A percentile compares a stretch with the other conserved stretches of the same genome.
Conservation (phyloP, 2,888 invertebrate genomes). For the Morpho achilles region DNA sequence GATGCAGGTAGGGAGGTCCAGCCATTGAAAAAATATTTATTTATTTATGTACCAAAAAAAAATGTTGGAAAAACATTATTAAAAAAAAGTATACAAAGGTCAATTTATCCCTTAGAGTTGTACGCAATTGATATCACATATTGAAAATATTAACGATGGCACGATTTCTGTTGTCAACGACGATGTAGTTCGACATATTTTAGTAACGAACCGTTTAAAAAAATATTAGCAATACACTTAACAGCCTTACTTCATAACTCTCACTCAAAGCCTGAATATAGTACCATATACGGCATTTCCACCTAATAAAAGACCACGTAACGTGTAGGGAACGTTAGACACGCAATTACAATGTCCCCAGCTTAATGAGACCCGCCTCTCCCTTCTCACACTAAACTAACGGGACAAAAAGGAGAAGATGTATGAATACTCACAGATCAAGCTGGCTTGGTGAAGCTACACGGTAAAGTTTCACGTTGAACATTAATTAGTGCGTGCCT, state of each 20-base stretch:
- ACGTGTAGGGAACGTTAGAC: constrained; percentile 74
- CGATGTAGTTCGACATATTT: too few species aligned
- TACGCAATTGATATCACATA: too few species aligned
- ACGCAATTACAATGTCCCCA: constrained; percentile 69
- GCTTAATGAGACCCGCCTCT: constrained; percentile 50
- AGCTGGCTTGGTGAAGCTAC: constrained; percentile 51
- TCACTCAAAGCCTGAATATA: constrained; percentile 50
- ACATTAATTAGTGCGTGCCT: constrained; percentile 76
- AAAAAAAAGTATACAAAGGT: too few species aligned
- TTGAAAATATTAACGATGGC: too few species aligned
- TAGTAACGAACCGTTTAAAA: too few species aligned
- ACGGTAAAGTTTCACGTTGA: constrained; percentile 72
- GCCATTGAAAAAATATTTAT: too few species aligned
- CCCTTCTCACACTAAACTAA: constrained; percentile 41
- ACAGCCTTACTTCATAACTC: constrained; percentile 54
- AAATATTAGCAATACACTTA: too few species aligned
- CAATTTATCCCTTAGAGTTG: too few species aligned
- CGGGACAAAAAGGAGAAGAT: constrained; percentile 46
- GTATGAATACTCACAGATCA: constrained; percentile 52
- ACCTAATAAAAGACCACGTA: constrained; percentile 77
- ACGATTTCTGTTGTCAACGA: too few species aligned
- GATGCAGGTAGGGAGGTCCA: too few species aligned
- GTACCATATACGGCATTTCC: constrained; percentile 73
- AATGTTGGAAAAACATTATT: too few species aligned
- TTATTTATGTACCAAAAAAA: too few species aligned